Evolutionary conservation across 2,888 invertebrate genomes (phyloP).

Genomic region (Pimpla rufipes): DNA sequence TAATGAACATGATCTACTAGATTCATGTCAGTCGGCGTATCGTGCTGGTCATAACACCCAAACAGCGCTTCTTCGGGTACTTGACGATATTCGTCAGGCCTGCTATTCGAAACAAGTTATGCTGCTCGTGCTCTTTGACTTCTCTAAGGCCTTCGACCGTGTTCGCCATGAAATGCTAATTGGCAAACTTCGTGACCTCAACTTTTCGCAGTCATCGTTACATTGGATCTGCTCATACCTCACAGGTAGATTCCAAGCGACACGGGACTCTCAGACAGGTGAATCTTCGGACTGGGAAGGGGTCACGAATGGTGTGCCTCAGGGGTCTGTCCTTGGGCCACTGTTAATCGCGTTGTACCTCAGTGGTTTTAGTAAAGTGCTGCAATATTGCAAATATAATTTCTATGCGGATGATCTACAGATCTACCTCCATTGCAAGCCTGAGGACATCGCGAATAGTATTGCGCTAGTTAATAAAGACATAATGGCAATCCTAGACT

Average conservation of each 20-base stretch:
- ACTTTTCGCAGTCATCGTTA: too few relatives aligned
- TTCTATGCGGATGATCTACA: not conserved
- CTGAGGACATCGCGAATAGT: not conserved
- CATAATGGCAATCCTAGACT: constrained; percentile 5
- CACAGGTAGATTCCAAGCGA: not conserved
- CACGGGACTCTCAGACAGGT: too few relatives aligned
- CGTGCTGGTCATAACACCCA: constrained; percentile 72
- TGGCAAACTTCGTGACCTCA: not conserved
- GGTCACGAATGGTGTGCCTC: not conserved
- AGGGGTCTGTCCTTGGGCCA: not conserved
- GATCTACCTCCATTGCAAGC: not conserved
- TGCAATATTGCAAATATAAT: not conserved
- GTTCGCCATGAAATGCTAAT: not conserved
- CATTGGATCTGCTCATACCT: too few relatives aligned
- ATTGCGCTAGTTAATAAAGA: constrained; percentile 14
- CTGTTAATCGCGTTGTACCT: not conserved
- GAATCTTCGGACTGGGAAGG: not conserved
- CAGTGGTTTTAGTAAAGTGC: not conserved
- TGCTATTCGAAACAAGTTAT: constrained; percentile 70
- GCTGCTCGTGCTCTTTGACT: constrained; percentile 73
- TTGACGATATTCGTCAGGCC: constrained; percentile 72
- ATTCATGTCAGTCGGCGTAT: too few relatives aligned
- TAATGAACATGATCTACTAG: constrained; percentile 70
- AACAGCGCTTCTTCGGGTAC: constrained; percentile 73
- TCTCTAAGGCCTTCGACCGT: constrained; percentile 77